phyloP scores from a whole-genome alignment of 2,113 vertebrate species.

The Chaenogobius annularis region DNA sequence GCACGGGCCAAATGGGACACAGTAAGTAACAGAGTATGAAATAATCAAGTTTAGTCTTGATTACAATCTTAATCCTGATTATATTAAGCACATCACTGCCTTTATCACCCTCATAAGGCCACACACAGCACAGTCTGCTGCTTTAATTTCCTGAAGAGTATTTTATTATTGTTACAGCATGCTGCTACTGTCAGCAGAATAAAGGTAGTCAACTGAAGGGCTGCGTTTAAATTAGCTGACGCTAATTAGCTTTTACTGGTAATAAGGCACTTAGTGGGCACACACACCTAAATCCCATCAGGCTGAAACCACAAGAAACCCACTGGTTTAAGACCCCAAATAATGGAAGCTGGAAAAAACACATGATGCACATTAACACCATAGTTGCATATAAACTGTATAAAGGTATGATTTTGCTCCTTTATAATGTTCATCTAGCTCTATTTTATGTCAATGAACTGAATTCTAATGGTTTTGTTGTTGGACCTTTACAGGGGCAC shows the following conservation, averaged over 20 bases:
- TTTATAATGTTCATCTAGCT: background rate
- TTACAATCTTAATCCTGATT: background rate
- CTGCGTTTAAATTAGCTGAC: constrained; percentile 67
- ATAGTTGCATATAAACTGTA: background rate
- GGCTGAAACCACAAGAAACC: constrained; percentile 36
- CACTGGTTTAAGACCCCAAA: constrained; percentile 5
- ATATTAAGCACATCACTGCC: background rate
- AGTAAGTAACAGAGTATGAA: constrained; percentile 73
- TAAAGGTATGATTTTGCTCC: background rate
- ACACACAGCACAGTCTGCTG: constrained; percentile 33
- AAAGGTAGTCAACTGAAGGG: constrained; percentile 63
- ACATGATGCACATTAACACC: background rate
- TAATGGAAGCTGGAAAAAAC: background rate
- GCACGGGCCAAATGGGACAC: constrained; percentile 94
- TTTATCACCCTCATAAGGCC: constrained; percentile 20
- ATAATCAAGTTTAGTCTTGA: background rate
- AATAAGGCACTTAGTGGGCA: constrained; percentile 49
- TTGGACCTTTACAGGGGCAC: constrained; percentile 80
- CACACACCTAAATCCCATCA: constrained; percentile 40
- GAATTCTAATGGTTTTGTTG: background rate
- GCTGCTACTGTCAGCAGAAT: constrained; percentile 71
- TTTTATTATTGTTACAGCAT: constrained; percentile 63
- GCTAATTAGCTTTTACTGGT: constrained; percentile 71
- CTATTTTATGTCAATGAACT: background rate
- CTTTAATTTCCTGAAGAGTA: constrained; percentile 36